These are phyloP conservation scores for Drosophila melanosoma DNA, from an alignment of 2,888 invertebrate genomes.

Conservation along the genomic window DNA sequence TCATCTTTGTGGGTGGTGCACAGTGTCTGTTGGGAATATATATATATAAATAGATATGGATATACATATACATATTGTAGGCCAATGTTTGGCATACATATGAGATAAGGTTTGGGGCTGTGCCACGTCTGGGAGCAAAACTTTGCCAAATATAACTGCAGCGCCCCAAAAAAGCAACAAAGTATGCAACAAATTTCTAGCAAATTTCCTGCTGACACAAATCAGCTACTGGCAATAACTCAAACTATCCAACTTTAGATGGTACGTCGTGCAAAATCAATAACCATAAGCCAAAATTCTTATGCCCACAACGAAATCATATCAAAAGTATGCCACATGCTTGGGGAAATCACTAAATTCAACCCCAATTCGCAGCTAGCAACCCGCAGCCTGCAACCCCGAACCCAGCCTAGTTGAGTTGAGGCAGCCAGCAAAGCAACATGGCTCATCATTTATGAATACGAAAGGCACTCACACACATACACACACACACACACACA, in stretches of 20 bases:
- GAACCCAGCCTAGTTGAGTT: constrained; percentile 11
- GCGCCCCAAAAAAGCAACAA: constrained; percentile 18
- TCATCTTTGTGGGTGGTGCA: constrained; percentile 17
- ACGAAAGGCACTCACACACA: constrained; percentile 16
- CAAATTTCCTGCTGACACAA: constrained; percentile 60
- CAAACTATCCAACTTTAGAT: constrained; percentile 40
- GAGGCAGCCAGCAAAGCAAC: constrained; percentile 31
- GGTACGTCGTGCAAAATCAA: constrained; percentile 60
- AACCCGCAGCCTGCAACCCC: not conserved
- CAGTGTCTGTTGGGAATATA: constrained; percentile 25
- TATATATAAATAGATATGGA: not conserved
- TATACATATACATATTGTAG: constrained; percentile 1
- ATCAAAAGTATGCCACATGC: constrained; percentile 74
- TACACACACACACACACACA: constrained; percentile 9
- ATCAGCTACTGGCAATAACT: constrained; percentile 58
- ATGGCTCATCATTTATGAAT: constrained; percentile 71
- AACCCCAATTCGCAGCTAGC: not conserved
- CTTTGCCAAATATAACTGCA: constrained; percentile 9
- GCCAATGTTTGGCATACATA: constrained; percentile 23
- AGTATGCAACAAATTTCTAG: constrained; percentile 55
- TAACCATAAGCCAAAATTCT: constrained; percentile 70
- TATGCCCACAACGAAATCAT: constrained; percentile 66
- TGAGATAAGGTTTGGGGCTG: constrained; percentile 6
- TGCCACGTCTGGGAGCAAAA: constrained; percentile 4
- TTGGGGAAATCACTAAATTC: constrained; percentile 78